Conservation (phyloP, 2,113 vertebrate species). For the Corythoichthys haematopterus region DNA sequence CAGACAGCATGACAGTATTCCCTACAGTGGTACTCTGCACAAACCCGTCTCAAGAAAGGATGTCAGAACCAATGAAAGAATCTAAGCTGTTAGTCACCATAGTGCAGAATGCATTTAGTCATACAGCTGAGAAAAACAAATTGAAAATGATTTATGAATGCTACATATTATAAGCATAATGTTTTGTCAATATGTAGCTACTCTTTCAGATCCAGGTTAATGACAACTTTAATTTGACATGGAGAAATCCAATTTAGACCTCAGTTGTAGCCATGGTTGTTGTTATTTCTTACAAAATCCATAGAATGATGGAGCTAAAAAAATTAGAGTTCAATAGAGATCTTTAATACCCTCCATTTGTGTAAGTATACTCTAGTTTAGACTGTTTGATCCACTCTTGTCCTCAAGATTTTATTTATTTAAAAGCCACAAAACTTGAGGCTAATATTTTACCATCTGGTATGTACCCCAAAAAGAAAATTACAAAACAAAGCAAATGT, state of each 20-base stretch:
- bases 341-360: background rate
- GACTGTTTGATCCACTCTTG: background rate
- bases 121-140: background rate
- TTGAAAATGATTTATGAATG: background rate
- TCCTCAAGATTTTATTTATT: background rate
- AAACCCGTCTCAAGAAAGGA: background rate
- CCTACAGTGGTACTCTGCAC: conserved; percentile 23
- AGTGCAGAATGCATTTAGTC: background rate
- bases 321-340: background rate
- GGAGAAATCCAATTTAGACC: background rate
- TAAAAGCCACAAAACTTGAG: background rate
- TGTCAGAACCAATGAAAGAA: background rate
- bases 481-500: background rate
- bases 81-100: background rate
- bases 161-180: background rate
- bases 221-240: too few species aligned
- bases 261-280: background rate
- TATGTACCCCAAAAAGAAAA: conserved; percentile 13
- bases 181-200: background rate
- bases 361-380: background rate
- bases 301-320: background rate
- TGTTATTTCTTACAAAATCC: background rate
- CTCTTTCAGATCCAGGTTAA: too few species aligned
- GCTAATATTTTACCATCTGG: conserved; percentile 30
- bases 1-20: conserved; percentile 49